Percentiles rank a stretch among this genome's conserved stretches.
Evolutionary conservation across 2,888 invertebrate species (phyloP).

Genomic region (Colostygia pectinataria): DNA sequence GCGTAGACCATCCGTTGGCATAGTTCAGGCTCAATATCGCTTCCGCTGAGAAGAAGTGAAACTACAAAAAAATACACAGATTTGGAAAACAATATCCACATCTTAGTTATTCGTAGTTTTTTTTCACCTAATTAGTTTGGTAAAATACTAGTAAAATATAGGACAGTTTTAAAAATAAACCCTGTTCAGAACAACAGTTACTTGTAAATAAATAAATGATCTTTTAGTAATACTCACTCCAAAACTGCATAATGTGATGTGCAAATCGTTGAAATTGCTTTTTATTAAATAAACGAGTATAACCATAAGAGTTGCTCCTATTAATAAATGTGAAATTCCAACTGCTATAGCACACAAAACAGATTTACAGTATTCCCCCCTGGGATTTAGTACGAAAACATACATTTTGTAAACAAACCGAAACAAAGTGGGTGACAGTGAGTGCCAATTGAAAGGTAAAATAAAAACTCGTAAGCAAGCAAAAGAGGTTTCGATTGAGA

Average conservation of each 20-base stretch:
- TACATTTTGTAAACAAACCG: slow-evolving; percentile 5
- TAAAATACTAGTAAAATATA: no score
- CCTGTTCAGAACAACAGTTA: no score
- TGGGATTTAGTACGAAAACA: slow-evolving; percentile 12
- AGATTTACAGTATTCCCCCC: slow-evolving; percentile 8
- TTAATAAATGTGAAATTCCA: slow-evolving; percentile 11
- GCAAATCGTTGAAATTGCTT: slow-evolving; percentile 6
- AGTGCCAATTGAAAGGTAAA: no score
- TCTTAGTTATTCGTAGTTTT: no score
- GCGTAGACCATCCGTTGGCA: slow-evolving; percentile 58
- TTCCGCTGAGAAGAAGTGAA: slow-evolving; percentile 55
- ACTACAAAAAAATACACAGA: slow-evolving; percentile 40
- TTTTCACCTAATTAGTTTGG: no score
- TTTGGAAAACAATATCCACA: background rate
- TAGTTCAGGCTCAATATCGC: slow-evolving; percentile 54
- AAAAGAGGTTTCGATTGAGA: no score
- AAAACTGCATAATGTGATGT: slow-evolving; percentile 16
- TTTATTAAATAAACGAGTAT: slow-evolving; percentile 6
- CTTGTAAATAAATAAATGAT: background rate
- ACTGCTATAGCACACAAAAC: slow-evolving; percentile 4
- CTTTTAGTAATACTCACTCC: slow-evolving; percentile 19
- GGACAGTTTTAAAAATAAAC: no score
- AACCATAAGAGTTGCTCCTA: slow-evolving; percentile 16
- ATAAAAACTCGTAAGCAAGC: no score
- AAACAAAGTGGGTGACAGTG: background rate